Base-by-base conservation (phyloP, 2,888 invertebrate species). In the Oscheius myriophilus region DNA sequence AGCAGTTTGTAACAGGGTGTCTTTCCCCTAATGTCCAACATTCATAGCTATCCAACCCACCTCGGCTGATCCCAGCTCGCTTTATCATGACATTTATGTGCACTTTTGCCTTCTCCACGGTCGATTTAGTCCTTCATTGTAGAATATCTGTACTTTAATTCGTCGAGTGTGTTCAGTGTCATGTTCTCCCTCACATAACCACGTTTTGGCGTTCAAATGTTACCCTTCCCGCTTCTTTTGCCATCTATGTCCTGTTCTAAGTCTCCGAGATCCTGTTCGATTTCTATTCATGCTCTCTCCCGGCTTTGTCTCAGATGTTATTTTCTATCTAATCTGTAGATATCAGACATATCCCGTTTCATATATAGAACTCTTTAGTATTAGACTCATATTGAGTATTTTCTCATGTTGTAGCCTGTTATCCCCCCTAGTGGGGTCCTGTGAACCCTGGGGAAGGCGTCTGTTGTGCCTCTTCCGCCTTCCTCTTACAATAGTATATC, bases 71-170 rank as follows among this genome's bases (percentile, higher is more conserved):
- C 49, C 49, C 25, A 46, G 49, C 49, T 61, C 46, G 61, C 61
- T 61, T 61, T 61, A 61, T 61, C 46, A 61, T 61, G 61, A 61
- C 61, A 61, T 26, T 61, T 61, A 46, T 33, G 61, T 61, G 61
- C 61, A 61, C 54, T 39, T 16, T 49, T 26, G 33, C 14, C 39
- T n/a, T 61, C 49, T 46, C 61, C 46, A 61, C 49, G 46, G 25
- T 45, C 49, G 49, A 61, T 49, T 55, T 57, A n/a, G 26, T 33
- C 33, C 33, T 33, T 33, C 33, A 33, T 33, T 33, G 33, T 33
- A 33, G 33, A 33, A 33, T 33, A 33, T 33, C 33, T 33, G 33
- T 33, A 33, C 33, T 33, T 33, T 33, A 33, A 6, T n/a, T n/a
- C n/a, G n/a, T 33, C 33, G 33, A 33, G 33, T 33, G 33, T 33